Base-by-base conservation (phyloP, 2,888 invertebrate species). In the Drosophila macrospina region DNA sequence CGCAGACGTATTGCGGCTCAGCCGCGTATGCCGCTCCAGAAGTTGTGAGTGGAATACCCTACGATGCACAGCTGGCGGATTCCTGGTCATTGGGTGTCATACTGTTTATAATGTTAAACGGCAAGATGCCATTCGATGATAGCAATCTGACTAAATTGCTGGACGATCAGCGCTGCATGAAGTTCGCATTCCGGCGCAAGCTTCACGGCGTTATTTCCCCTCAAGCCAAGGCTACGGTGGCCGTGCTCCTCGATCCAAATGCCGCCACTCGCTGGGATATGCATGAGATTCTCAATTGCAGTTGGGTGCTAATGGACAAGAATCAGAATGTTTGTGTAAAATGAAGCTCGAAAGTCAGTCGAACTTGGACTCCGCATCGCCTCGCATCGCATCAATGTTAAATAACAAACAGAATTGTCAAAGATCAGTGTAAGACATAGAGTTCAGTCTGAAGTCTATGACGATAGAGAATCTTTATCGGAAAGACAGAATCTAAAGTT, bases 1-100 rank as follows among this genome's bases (percentile, higher is more conserved):
- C 98, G 85, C 94, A 96, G 90, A 98, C 98, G 0, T 98, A 97
- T 89, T 98, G 98, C 91, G 98, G 98, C 15, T 98, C 98, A 4
- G 97, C 98, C 1, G 98, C 98, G 0, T 99, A 99, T 91, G 98
- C 98, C 1, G 97, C 98, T 0, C 98, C 98, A 0, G 98, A 99
- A 93, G 96, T 98, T 13, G 96, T 98, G 44, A 95, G 96, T 88
- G 97, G 97, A 1, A 95, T 95, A 2, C 96, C 97, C 0, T 97
- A 97, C 91, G 96, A 97, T 92, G 97, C 97, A 0, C 97, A 97
- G 92, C 92, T 96, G 71, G 96, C 97, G 11, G 98, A 98, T 90
- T 96, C 98, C 34, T 98, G 98, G 98, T 97, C 98, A 6, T 93
- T 98, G 72, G 98, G 97, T 6, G 95, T 97, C 50, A 96, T 99